phyloP scores from a whole-genome alignment of 2,888 invertebrate species.

The Dione juno region DNA sequence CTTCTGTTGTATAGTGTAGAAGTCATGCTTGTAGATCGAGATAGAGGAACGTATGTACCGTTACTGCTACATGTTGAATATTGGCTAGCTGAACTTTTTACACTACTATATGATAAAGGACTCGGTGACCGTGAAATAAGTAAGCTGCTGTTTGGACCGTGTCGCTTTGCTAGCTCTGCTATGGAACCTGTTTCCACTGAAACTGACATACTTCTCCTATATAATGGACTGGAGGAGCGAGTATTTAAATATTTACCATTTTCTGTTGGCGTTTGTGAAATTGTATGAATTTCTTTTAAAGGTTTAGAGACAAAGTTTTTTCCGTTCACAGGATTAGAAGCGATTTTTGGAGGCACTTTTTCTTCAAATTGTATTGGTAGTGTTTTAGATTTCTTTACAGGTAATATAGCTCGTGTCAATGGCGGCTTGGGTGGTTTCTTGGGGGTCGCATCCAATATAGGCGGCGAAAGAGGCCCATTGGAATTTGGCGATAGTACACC shows the following conservation, averaged over 20 bases:
- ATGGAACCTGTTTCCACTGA: slow-evolving; percentile 80
- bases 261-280: slow-evolving; percentile 59
- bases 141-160: slow-evolving; percentile 62
- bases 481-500: slow-evolving; percentile 60
- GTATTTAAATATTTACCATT: slow-evolving; percentile 62
- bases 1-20: slow-evolving; percentile 71
- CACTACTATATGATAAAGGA: slow-evolving; percentile 74
- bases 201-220: slow-evolving; percentile 69
- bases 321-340: slow-evolving; percentile 63
- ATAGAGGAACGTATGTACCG: slow-evolving; percentile 70
- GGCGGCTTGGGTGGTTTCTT: slow-evolving; percentile 77
- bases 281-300: slow-evolving; percentile 73
- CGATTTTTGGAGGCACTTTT: slow-evolving; percentile 64
- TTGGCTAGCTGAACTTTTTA: slow-evolving; percentile 71
- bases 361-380: slow-evolving; percentile 77
- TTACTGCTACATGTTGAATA: slow-evolving; percentile 80
- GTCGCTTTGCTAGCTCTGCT: slow-evolving; percentile 75
- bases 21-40: slow-evolving; percentile 73
- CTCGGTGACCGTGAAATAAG: slow-evolving; percentile 84
- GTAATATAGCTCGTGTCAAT: slow-evolving; percentile 66
- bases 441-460: slow-evolving; percentile 70
- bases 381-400: slow-evolving; percentile 77
- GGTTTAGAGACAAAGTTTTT: slow-evolving; percentile 75
- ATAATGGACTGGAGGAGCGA: slow-evolving; percentile 71
- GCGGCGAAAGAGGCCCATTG: slow-evolving; percentile 72